Conservation (phyloP, 2,888 invertebrate species). For the Drosophila glabriapex region DNA sequence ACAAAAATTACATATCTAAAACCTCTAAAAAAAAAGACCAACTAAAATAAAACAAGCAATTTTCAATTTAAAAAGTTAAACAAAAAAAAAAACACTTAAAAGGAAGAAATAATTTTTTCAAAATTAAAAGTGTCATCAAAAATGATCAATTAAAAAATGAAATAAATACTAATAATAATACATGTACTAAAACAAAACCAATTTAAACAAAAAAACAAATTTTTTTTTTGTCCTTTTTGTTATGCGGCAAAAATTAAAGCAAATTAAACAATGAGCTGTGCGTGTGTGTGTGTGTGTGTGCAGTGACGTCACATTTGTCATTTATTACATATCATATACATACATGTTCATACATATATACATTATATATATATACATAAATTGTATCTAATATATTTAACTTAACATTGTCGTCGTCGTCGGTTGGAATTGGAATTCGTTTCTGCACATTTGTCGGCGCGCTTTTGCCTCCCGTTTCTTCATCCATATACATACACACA, state of each 20-base stretch:
- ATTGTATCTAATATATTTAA: conserved; percentile 31
- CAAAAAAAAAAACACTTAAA: conserved; percentile 20
- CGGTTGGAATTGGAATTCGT: conserved; percentile 51
- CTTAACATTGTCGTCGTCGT: conserved; percentile 42
- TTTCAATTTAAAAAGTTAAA: conserved; percentile 4
- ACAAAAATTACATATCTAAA: conserved; percentile 26
- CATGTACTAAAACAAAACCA: background rate
- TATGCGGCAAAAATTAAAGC: conserved; percentile 58
- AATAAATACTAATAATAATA: conserved; percentile 4
- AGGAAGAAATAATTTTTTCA: conserved; percentile 3
- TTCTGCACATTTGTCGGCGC: conserved; percentile 56
- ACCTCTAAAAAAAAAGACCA: conserved; percentile 25
- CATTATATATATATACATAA: conserved; percentile 13
- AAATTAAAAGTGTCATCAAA: conserved; percentile 15
- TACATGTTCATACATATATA: conserved; percentile 16
- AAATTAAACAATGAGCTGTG: conserved; percentile 42
- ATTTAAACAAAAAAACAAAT: background rate
- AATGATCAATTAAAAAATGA: background rate
- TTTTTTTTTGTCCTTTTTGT: conserved; percentile 56
- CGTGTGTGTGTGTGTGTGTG: conserved; percentile 41
- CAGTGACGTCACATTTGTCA: conserved; percentile 60
- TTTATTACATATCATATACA: conserved; percentile 18
- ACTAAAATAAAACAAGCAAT: conserved; percentile 9
- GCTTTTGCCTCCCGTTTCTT: conserved; percentile 43
- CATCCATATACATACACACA: conserved; percentile 17